Conservation (phyloP, 2,113 vertebrate species). For the Chascanopsetta lugubris region DNA sequence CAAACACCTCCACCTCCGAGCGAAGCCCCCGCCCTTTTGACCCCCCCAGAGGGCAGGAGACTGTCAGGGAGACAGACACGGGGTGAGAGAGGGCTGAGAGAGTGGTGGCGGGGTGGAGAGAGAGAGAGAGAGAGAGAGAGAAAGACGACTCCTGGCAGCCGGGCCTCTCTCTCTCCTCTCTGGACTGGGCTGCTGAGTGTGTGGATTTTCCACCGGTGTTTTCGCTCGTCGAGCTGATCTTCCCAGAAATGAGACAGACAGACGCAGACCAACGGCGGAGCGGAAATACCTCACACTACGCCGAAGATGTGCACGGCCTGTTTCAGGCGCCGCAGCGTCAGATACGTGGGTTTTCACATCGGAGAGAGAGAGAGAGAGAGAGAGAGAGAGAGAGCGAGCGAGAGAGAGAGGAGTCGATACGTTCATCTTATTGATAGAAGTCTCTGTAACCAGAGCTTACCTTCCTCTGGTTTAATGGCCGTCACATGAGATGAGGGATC, state of each 20-base stretch:
- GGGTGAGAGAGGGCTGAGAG: constrained; percentile 7
- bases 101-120: constrained; percentile 14
- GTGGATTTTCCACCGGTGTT: constrained; percentile 71
- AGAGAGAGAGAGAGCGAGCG: no score
- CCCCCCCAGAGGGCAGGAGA: neutral
- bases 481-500: no score
- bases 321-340: constrained; percentile 13
- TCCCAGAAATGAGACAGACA: constrained; percentile 75
- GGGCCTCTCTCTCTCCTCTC: constrained; percentile 32
- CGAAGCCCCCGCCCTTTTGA: neutral
- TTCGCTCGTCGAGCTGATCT: constrained; percentile 56
- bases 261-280: constrained; percentile 43
- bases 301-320: constrained; percentile 18
- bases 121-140: constrained; percentile 14
- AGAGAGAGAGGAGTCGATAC: no score
- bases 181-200: constrained; percentile 59
- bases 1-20: neutral
- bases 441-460: neutral
- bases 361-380: no score
- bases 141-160: constrained; percentile 54
- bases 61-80: neutral
- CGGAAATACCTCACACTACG: constrained; percentile 52
- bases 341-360: constrained; percentile 13
- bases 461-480: neutral
- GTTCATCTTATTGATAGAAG: neutral